Evolutionary conservation across 2,888 invertebrate genomes (phyloP), one percentile per base, ranked within the genome.

Genomic region (Xanthostigma xanthostigma): DNA sequence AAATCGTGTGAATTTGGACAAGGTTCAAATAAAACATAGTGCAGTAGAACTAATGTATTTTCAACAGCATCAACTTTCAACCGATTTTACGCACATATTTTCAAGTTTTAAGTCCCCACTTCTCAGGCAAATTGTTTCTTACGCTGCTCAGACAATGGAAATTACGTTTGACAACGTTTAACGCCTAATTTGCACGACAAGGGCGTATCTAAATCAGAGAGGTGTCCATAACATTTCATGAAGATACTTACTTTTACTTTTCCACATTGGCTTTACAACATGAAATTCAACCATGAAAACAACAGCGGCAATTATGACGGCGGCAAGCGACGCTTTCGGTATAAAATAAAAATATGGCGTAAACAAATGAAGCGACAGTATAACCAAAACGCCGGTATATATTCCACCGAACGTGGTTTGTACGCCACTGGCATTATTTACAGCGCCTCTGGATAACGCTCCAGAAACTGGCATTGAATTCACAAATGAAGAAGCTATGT

Each of bases 301-400:
- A 5, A 84, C 83, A 27, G 83, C 81, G 35, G 79, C 76, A 44
- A 84, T 81, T 56, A 84, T 83, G 47, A 84, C 80, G 10, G 79
- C 79, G 8, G 82, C 79, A 41, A 84, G 65, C 1, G 79, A 74
- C 1, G 82, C 74, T 57, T 77, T 78, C 0, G 78, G 78, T 52
- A 78, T 78, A 59, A 69, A 78, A 50, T 72, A 73, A 54, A 82
- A 79, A 57, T 76, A 76, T 0, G 80, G 81, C 0, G 82, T 81
- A 53, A 84, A 71, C 53, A 79, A 74, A 45, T 76, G 76, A 33
- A 73, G 60, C 1, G 72, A 68, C 6, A 72, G 54, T 46, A 73
- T 65, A 10, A 73, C 73, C 38, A 73, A 61, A 36, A 72, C 62
- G 53, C 79, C 79, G 3, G 79, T 79, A 56, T 78, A 75, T 39